Percentiles rank a stretch among this genome's conserved stretches.
phyloP scores from a whole-genome alignment of 2,888 invertebrate species.

The Cacoxenus indagator region DNA sequence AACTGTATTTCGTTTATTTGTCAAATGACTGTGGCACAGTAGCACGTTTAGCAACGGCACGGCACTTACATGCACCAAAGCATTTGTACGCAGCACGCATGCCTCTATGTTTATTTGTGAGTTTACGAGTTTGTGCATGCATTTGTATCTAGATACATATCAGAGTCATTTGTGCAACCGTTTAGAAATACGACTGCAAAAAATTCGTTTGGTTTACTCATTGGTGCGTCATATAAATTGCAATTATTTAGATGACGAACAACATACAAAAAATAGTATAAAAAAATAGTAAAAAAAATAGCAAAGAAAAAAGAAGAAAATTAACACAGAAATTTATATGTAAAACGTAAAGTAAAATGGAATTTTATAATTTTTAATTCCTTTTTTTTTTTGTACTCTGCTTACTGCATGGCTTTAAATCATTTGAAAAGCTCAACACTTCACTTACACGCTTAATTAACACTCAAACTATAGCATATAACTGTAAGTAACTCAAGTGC shows the following conservation, averaged over 20 bases:
- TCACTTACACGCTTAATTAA: background rate
- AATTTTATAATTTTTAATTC: background rate
- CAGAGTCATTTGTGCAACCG: slow-evolving; percentile 51
- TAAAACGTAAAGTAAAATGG: background rate
- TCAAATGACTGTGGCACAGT: slow-evolving; percentile 47
- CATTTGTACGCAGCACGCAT: background rate
- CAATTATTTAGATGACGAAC: slow-evolving; percentile 56
- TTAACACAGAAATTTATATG: background rate
- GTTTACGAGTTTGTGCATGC: background rate
- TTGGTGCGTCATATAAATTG: slow-evolving; percentile 32
- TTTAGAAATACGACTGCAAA: slow-evolving; percentile 50
- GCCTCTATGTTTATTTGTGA: background rate
- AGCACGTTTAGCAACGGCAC: slow-evolving; percentile 41
- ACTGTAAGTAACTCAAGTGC: background rate
- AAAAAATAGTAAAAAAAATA: slow-evolving; percentile 29
- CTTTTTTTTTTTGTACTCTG: background rate
- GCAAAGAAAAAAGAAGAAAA: background rate
- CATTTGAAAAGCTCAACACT: background rate
- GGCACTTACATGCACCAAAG: slow-evolving; percentile 18
- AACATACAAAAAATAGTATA: slow-evolving; percentile 51
- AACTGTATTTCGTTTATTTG: slow-evolving; percentile 25
- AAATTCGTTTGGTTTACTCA: slow-evolving; percentile 36
- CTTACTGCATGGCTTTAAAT: background rate
- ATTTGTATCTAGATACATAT: background rate
- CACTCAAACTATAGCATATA: background rate